Evolutionary conservation across 2,797 vertebrate genomes (phyloP).

Genomic region (Gila robusta): DNA sequence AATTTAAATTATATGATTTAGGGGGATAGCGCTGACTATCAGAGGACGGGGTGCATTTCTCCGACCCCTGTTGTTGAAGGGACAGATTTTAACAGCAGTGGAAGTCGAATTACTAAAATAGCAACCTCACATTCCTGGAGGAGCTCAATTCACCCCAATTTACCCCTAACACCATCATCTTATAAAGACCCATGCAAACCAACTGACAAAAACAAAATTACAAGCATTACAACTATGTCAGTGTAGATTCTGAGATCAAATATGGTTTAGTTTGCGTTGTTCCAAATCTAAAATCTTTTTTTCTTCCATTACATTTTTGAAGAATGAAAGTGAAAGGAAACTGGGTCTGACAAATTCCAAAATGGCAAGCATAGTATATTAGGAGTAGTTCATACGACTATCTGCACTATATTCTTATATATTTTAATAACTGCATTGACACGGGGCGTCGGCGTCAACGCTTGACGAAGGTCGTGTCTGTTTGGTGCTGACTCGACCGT

Average conservation of each 20-base stretch:
- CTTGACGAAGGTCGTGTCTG: no score
- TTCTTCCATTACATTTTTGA: background rate
- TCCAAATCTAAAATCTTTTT: no score
- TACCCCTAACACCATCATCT: background rate
- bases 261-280: background rate
- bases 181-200: background rate
- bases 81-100: slow-evolving; percentile 14
- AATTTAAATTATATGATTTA: background rate
- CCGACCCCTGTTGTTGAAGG: background rate
- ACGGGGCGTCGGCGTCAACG: no score
- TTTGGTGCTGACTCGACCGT: no score
- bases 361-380: background rate
- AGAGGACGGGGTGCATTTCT: slow-evolving; percentile 1
- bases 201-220: background rate
- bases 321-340: background rate
- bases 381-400: background rate
- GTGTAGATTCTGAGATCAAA: background rate
- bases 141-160: background rate
- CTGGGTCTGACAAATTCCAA: background rate
- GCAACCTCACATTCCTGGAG: slow-evolving; percentile 44
- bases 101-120: slow-evolving; percentile 38
- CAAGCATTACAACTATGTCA: background rate
- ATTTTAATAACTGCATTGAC: no score
- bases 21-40: background rate
- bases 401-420: no score